phyloP scores from a whole-genome alignment of 2,888 invertebrate species.

The Diadromus collaris region DNA sequence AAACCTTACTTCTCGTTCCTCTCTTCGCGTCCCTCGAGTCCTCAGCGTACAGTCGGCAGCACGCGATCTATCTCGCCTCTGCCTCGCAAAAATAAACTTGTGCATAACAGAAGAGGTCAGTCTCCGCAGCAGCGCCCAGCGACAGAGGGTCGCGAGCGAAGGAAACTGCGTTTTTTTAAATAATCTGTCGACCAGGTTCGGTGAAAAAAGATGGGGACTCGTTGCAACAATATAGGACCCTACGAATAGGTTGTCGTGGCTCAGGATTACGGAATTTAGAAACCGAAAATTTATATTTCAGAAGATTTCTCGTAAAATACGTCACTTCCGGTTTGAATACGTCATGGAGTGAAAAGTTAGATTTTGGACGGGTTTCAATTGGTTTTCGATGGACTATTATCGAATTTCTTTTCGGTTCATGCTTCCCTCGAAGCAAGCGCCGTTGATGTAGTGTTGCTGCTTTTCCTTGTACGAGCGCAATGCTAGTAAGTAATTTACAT shows the following conservation, averaged over 20 bases:
- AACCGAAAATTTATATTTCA: background rate
- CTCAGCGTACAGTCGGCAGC: constrained; percentile 2
- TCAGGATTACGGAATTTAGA: background rate
- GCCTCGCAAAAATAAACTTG: constrained; percentile 49
- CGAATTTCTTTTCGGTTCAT: background rate
- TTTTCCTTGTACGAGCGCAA: background rate
- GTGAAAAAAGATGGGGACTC: constrained; percentile 13
- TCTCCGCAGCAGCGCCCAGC: constrained; percentile 18
- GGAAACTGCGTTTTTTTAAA: constrained; percentile 69
- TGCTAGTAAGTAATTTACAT: constrained; percentile 40
- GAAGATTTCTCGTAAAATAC: background rate
- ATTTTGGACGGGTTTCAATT: background rate
- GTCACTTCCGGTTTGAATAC: too few species aligned
- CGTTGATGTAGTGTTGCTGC: constrained; percentile 5
- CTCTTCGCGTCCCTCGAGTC: constrained; percentile 8
- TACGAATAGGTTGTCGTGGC: background rate
- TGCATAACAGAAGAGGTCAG: constrained; percentile 37
- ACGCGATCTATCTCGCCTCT: constrained; percentile 6
- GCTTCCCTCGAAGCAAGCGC: background rate
- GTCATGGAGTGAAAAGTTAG: background rate
- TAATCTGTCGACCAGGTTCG: constrained; percentile 62
- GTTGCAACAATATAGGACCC: background rate
- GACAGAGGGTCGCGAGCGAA: constrained; percentile 68
- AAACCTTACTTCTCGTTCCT: background rate
- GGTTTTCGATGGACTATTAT: background rate